phyloP scores from a whole-genome alignment of 2,113 vertebrate species.

The Ictidomys tridecemlineatus region DNA sequence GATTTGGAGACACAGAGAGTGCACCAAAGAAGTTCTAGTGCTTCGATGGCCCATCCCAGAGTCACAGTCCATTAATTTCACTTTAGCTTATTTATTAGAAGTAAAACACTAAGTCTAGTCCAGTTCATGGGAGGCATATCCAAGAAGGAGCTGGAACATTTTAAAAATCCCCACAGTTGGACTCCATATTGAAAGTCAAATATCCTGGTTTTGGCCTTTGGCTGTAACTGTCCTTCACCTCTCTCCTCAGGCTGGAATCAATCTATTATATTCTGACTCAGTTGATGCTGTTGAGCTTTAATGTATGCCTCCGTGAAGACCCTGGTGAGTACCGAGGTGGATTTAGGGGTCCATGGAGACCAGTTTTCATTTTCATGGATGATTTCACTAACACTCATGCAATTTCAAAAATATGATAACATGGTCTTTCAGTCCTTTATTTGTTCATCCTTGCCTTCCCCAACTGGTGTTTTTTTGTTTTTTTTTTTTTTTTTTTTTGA shows the following conservation, averaged over 20 bases:
- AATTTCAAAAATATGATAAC: background rate
- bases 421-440: background rate
- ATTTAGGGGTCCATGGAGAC: background rate
- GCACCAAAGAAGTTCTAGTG: rapidly evolving
- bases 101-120: background rate
- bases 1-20: background rate
- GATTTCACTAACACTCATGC: background rate
- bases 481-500: background rate
- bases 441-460: background rate
- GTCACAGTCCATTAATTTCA: background rate
- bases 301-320: background rate
- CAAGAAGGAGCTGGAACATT: background rate
- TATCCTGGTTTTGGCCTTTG: background rate
- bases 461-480: background rate
- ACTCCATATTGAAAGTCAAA: background rate
- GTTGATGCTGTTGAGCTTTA: background rate
- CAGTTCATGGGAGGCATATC: background rate
- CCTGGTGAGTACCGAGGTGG: background rate
- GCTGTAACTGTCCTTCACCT: background rate
- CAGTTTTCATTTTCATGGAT: background rate
- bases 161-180: background rate
- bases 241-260: background rate
- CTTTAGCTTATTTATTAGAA: background rate
- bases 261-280: background rate
- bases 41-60: background rate